These are phyloP conservation scores for Drosophila kurseongensis DNA, from an alignment of 1,140 invertebrate genomes.

Conservation along the genomic window DNA sequence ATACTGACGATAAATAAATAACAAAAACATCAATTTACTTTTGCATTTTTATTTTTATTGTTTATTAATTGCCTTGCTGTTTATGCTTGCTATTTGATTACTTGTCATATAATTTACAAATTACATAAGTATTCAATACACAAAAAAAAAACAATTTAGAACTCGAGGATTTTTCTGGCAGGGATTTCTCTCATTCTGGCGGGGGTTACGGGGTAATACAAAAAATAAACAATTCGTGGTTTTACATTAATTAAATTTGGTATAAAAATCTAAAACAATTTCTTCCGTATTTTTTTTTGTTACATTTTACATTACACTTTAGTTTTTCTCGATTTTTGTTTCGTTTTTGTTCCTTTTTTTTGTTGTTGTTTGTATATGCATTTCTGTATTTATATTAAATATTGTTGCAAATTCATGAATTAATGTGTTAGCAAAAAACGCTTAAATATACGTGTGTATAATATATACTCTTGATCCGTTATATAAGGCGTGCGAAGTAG, in stretches of 20 bases:
- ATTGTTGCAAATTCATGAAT: constrained; percentile 65
- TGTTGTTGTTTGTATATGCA: constrained; percentile 49
- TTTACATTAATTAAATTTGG: constrained; percentile 75
- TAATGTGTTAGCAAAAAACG: constrained; percentile 76
- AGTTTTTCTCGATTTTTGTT: constrained; percentile 17
- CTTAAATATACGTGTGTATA: constrained; percentile 53
- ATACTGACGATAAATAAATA: not conserved
- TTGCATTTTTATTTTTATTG: constrained; percentile 42
- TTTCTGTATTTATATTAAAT: constrained; percentile 51
- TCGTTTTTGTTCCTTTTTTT: constrained; percentile 25
- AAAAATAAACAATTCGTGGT: constrained; percentile 54
- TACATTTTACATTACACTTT: constrained; percentile 47
- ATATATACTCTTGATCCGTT: constrained; percentile 48
- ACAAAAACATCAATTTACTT: not conserved
- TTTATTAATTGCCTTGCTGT: constrained; percentile 62
- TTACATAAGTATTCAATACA: constrained; percentile 61
- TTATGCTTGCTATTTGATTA: constrained; percentile 61
- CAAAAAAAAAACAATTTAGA: constrained; percentile 48
- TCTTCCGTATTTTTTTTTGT: constrained; percentile 14
- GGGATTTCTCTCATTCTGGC: constrained; percentile 6
- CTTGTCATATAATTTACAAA: constrained; percentile 58
- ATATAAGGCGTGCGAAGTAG: constrained; percentile 19
- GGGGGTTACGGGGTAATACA: constrained; percentile 28
- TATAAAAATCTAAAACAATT: constrained; percentile 81
- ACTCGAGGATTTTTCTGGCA: constrained; percentile 14